phyloP scores from a whole-genome alignment of 2,113 vertebrate species.

The Tretioscincus oriximinensis region DNA sequence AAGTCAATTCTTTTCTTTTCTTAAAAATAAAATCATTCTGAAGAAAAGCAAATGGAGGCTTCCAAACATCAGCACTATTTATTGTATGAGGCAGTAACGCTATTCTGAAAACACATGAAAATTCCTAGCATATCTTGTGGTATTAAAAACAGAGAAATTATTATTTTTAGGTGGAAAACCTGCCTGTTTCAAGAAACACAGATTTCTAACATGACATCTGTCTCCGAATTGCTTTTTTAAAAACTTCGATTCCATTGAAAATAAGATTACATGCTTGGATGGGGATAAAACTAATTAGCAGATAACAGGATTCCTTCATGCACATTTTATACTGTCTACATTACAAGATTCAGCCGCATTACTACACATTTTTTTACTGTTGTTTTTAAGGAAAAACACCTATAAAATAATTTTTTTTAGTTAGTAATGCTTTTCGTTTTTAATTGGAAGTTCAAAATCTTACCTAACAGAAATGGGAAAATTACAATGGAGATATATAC shows the following conservation, averaged over 20 bases:
- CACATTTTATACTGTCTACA: constrained; percentile 14
- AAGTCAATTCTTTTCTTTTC: not conserved
- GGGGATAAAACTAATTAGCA: constrained; percentile 38
- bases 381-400: not conserved
- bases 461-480: not conserved
- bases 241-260: constrained; percentile 39
- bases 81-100: not conserved
- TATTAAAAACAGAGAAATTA: not conserved
- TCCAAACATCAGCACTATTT: not conserved
- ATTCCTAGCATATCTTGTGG: not conserved
- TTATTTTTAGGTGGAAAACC: constrained; percentile 11
- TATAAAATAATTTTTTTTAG: not conserved
- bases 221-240: not conserved
- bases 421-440: not conserved
- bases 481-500: not conserved
- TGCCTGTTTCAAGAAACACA: constrained; percentile 1
- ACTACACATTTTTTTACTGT: not conserved
- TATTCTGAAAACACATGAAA: not conserved
- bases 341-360: not conserved
- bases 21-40: not conserved
- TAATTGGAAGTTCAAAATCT: not conserved
- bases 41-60: not conserved
- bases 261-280: constrained; percentile 32
- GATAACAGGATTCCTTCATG: constrained; percentile 48
- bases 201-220: constrained; percentile 22